Evolutionary conservation across 2,797 vertebrate species (phyloP).

Genomic region (Anomalospiza imberbis): DNA sequence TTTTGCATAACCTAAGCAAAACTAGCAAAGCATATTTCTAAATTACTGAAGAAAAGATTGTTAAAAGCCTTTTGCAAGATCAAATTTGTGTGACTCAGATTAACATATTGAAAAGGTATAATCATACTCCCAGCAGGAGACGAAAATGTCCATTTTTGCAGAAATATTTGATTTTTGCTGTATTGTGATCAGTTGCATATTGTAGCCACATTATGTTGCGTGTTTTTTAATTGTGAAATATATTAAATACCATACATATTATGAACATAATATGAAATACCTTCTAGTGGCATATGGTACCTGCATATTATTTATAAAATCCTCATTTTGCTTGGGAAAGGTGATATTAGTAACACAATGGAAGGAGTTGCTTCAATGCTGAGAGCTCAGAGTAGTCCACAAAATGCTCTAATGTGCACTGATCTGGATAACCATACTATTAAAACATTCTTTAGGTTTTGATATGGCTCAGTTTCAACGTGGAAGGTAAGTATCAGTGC

Average conservation of each 20-base stretch:
- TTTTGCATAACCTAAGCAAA: not conserved
- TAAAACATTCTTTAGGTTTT: not conserved
- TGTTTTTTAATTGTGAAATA: not conserved
- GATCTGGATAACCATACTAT: not conserved
- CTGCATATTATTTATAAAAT: not conserved
- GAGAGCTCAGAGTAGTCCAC: not conserved
- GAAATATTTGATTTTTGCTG: not conserved
- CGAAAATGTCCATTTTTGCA: not conserved
- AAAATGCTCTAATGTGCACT: not conserved
- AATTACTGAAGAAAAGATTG: not conserved
- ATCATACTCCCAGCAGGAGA: not conserved
- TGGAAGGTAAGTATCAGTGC: not conserved
- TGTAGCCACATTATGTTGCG: not conserved
- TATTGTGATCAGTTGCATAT: not conserved
- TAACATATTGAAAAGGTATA: conserved; percentile 1
- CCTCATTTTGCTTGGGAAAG: not conserved
- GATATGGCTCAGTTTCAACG: not conserved
- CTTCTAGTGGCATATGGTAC: not conserved
- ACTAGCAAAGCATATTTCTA: not conserved
- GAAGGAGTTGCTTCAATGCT: not conserved
- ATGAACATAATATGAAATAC: not conserved
- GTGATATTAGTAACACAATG: not conserved
- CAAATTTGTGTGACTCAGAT: not conserved
- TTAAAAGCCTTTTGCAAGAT: conserved; percentile 6
- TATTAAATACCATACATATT: too few species aligned